Base-by-base conservation (phyloP, 2,888 invertebrate species). In the Xylota sylvarum region DNA sequence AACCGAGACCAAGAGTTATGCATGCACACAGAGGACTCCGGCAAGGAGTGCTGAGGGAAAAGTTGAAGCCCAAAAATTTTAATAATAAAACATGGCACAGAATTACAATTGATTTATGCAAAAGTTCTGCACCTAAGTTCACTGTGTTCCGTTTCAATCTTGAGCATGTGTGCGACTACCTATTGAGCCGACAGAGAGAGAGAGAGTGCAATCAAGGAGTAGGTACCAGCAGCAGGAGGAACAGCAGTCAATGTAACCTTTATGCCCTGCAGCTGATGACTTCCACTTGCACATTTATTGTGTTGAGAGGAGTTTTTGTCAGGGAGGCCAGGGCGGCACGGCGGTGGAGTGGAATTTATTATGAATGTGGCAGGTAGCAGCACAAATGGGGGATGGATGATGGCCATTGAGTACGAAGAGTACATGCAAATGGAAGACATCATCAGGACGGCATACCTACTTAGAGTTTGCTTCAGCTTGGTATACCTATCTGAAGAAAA, bases 51-150 rank as follows among this genome's bases (percentile, higher is more conserved):
- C 72, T 77, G 32, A 56, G 62, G 77, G 67, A 73, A 72, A 73
- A 77, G 77, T 86, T 82, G 82, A 69, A 86, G 82, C 86, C 77
- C 64, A 52, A 82, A 81, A 86, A 82, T 86, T 82, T 86, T 86
- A 86, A 86, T 86, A 86, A 86, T 82, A 86, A 82, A 86, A 86
- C 86, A 86, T 86, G 86, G 67, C 69, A 82, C 86, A 82, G 86
- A 86, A 86, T 86, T 86, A 86, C 86, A 86, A 86, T 86, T 82
- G 86, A 86, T 86, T 86, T 86, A 86, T 86, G 86, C 86, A 86
- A 77, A 86, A 86, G 82, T 86, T 86, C 86, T 86, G 86, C 86
- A 82, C 82, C 82, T 82, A 40, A 86, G 85, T 77, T 77, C 80
- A 64, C 62, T 52, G 64, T 69, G 65, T 52, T 77, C 50, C 52